These are phyloP conservation scores for Caracal caracal DNA, from an alignment of 2,113 vertebrate species.

Conservation along the genomic window DNA sequence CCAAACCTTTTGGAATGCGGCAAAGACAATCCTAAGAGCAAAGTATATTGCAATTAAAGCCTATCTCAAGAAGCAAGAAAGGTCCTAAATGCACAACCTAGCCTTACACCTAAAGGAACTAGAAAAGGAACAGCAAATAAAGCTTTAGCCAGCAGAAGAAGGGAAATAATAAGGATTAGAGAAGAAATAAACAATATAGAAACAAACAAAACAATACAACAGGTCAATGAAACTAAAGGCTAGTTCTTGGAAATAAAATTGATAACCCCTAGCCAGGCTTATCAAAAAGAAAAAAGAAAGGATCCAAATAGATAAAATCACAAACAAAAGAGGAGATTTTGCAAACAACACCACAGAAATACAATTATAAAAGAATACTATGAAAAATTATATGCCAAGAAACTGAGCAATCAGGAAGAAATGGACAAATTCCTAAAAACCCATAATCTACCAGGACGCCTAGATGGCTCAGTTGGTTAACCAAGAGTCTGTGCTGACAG, in stretches of 20 bases:
- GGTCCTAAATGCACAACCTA: not conserved
- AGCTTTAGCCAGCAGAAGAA: not conserved
- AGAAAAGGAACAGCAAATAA: not conserved
- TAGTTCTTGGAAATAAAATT: not conserved
- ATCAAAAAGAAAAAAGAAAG: not conserved
- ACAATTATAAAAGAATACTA: not conserved
- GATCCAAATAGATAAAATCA: not conserved
- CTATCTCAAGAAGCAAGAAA: not conserved
- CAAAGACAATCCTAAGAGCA: not conserved
- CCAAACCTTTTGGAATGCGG: not conserved
- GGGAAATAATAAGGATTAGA: not conserved
- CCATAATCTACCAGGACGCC: not conserved
- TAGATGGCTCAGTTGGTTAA: too few species aligned
- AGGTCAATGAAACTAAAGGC: not conserved
- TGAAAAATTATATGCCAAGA: not conserved
- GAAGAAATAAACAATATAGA: not conserved
- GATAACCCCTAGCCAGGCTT: not conserved
- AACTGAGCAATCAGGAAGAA: not conserved
- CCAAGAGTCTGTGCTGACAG: too few species aligned
- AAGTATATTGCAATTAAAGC: not conserved
- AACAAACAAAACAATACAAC: not conserved
- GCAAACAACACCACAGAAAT: not conserved
- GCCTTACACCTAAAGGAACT: not conserved
- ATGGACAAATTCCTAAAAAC: not conserved
- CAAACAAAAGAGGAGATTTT: not conserved